A percentile compares a stretch with the other conserved stretches of the same genome.
Evolutionary conservation across 2,888 invertebrate genomes (phyloP).

Genomic region (Agriopis aurantiaria): DNA sequence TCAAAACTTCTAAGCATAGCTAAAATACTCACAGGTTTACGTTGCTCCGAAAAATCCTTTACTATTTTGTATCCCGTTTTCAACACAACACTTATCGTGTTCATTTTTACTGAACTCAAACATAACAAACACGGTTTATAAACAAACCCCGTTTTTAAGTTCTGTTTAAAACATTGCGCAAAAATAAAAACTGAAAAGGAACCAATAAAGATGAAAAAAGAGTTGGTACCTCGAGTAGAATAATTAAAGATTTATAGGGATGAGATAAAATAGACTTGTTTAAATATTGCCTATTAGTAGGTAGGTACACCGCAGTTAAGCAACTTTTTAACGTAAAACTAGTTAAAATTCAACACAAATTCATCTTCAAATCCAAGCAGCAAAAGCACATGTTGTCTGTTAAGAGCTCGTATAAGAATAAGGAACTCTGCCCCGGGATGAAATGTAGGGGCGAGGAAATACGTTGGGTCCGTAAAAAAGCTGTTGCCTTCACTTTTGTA

Average conservation of each 20-base stretch:
- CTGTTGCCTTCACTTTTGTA: constrained; percentile 74
- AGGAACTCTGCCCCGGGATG: constrained; percentile 68
- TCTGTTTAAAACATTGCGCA: constrained; percentile 12
- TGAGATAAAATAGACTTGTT: no score
- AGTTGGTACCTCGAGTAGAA: background rate
- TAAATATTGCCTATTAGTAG: no score
- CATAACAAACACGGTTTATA: constrained; percentile 5
- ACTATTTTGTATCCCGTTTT: constrained; percentile 81
- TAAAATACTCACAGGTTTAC: constrained; percentile 71
- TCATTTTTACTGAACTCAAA: constrained; percentile 59
- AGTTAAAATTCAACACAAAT: background rate
- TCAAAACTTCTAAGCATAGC: background rate
- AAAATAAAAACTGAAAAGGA: background rate
- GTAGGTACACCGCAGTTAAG: no score
- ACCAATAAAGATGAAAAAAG: background rate
- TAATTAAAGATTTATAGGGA: no score
- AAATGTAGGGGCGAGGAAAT: constrained; percentile 75
- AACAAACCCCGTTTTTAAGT: constrained; percentile 15
- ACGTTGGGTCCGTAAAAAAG: constrained; percentile 81
- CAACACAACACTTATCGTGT: constrained; percentile 75
- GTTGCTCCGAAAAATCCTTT: constrained; percentile 77
- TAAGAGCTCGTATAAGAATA: constrained; percentile 72
- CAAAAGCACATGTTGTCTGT: constrained; percentile 71
- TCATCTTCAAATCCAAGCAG: constrained; percentile 36
- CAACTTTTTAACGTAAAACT: background rate